Base-by-base conservation (phyloP, 2,113 vertebrate genomes). In the Neogobius melanostomus region DNA sequence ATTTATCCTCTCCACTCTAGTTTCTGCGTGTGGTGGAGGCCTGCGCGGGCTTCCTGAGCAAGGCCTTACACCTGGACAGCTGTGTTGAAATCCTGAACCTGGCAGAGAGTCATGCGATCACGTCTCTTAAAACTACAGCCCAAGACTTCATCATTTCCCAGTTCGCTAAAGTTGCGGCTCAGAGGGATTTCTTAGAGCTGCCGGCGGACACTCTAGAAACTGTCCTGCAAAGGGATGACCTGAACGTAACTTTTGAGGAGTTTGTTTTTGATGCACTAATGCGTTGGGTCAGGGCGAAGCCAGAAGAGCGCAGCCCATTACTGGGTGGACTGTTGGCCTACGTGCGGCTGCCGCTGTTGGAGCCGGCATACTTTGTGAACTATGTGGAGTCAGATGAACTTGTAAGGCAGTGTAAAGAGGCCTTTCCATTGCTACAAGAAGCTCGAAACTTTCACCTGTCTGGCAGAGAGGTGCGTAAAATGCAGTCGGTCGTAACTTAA, bases 281-380 rank as follows among this genome's bases (percentile, higher is more conserved):
- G 91, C 90, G 61, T 76, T 99, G 98, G 98, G 92, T 98, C 14
- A 92, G 91, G 14, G 94, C 94, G 48, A 88, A 57, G 11, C 90
- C 90, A 65, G 76, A 88, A 0, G 93, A 97, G n/a, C 90, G 97
- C 9, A 62, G 82, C 57, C 86, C 91, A 0, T 77, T 93, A 17
- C 88, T 99, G 57, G 91, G 93, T 0, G 84, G 77, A 0, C 52
- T 98, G 74, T 93, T 99, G 0, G 87, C 93, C 67, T 89, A 93
- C 0, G 94, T 99, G 50, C 94, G 97, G 0, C 83, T 99, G 74
- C 97, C 98, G 0, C 89, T 99, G 67, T 68, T 99, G 87, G 96
- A 98, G 79, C 96, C 95, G 0, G 96, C 96, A 81, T 98, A 95
- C 84, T 96, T 99, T 3, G 95, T 99, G 68, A 95, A 98, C 63